phyloP scores from a whole-genome alignment of 2,888 invertebrate species.

The Polydrusus cervinus region DNA sequence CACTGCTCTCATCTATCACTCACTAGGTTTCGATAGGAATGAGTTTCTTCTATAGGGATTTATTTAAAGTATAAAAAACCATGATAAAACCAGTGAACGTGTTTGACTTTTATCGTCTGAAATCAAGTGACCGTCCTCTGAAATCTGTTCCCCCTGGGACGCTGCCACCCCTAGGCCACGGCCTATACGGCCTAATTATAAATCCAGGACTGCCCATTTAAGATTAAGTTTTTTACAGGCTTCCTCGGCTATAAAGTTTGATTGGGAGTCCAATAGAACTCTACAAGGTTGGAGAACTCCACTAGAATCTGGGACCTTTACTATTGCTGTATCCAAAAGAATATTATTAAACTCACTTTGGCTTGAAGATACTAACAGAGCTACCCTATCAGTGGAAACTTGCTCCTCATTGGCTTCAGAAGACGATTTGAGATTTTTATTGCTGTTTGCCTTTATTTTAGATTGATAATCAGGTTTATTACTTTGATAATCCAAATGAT shows the following conservation, averaged over 20 bases:
- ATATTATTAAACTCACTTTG: neutral
- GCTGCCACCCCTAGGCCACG: too few relatives aligned
- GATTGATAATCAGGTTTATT: neutral
- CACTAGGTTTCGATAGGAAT: too few relatives aligned
- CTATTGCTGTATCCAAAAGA: slow-evolving; percentile 23
- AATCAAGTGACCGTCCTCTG: too few relatives aligned
- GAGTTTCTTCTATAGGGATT: too few relatives aligned
- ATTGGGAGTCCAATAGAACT: slow-evolving; percentile 27
- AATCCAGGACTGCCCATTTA: too few relatives aligned
- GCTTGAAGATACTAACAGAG: neutral
- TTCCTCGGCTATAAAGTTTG: slow-evolving; percentile 2
- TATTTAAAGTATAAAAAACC: too few relatives aligned
- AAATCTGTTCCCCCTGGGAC: too few relatives aligned
- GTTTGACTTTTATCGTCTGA: too few relatives aligned
- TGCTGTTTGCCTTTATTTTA: neutral
- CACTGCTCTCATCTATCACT: too few relatives aligned
- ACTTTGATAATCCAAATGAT: slow-evolving; percentile 7
- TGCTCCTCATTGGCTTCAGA: neutral
- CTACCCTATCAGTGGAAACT: neutral
- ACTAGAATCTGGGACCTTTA: slow-evolving; percentile 6
- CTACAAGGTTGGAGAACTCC: slow-evolving; percentile 6
- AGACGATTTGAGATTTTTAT: too few relatives aligned
- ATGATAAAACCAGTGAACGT: too few relatives aligned
- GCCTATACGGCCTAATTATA: too few relatives aligned
- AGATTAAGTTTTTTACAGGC: neutral